phyloP scores from a whole-genome alignment of 2,797 vertebrate genomes.

The Sebastes jordani region DNA sequence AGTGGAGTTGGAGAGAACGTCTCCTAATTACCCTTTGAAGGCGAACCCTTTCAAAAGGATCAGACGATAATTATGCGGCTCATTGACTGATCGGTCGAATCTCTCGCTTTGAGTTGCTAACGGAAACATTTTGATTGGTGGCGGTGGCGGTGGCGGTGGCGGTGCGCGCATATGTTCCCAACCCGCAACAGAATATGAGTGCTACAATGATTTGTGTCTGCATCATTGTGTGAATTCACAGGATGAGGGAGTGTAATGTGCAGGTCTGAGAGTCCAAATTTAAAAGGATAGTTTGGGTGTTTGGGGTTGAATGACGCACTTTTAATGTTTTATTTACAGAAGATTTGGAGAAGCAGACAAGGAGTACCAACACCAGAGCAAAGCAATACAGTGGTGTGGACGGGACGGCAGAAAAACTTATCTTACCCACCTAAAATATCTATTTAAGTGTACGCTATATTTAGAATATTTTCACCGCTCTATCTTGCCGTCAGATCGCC shows the following conservation, averaged over 20 bases:
- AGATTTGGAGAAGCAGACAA: no score
- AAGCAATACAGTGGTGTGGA: no score
- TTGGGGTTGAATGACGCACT: no score
- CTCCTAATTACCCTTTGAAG: constrained; percentile 28
- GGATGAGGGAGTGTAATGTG: background rate
- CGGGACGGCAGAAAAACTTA: no score
- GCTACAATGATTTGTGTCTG: background rate
- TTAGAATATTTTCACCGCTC: no score
- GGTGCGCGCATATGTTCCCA: background rate
- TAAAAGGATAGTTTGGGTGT: no score
- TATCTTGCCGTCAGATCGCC: no score
- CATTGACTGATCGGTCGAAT: constrained; percentile 30
- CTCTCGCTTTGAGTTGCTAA: constrained; percentile 29
- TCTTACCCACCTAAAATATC: no score
- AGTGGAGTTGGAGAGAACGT: background rate
- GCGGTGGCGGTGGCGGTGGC: background rate
- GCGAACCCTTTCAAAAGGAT: constrained; percentile 19
- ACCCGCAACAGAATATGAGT: background rate
- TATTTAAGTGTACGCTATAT: no score
- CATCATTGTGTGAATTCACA: background rate
- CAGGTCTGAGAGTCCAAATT: background rate
- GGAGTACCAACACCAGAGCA: no score
- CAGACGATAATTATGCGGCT: constrained; percentile 36
- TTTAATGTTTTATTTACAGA: no score
- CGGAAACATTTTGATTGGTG: constrained; percentile 28